Conservation (phyloP, 2,888 invertebrate species). For the Drosophila austrosaltans region DNA sequence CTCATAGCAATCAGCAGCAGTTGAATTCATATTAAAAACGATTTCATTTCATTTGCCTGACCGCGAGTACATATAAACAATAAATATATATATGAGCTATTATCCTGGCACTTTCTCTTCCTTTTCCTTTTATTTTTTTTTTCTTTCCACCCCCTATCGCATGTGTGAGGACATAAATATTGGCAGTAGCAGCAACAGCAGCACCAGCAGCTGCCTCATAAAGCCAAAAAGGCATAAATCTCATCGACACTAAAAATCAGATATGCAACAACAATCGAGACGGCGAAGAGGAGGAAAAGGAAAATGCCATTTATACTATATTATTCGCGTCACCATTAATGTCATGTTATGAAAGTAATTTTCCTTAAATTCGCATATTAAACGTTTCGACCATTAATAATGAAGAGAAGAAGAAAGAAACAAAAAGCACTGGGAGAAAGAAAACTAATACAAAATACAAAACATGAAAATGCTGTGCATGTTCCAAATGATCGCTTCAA, state of each 20-base stretch:
- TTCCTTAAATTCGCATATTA: conserved; percentile 78
- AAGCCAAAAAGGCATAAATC: conserved; percentile 66
- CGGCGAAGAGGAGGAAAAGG: not conserved
- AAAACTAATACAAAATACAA: conserved; percentile 50
- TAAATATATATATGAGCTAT: conserved; percentile 49
- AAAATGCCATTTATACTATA: conserved; percentile 40
- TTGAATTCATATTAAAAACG: conserved; percentile 49
- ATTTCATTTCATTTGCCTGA: conserved; percentile 49
- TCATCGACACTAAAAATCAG: conserved; percentile 78
- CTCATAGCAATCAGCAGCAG: conserved; percentile 11
- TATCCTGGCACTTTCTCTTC: conserved; percentile 13
- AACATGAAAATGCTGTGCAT: conserved; percentile 76
- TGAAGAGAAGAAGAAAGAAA: conserved; percentile 43
- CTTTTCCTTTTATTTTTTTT: not conserved
- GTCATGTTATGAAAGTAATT: conserved; percentile 77
- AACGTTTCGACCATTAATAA: conserved; percentile 73
- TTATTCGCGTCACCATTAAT: conserved; percentile 68
- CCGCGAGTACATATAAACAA: conserved; percentile 50
- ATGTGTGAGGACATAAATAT: conserved; percentile 50
- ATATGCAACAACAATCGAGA: conserved; percentile 50
- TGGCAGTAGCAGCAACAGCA: conserved; percentile 22
- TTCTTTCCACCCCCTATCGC: not conserved
- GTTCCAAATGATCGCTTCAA: conserved; percentile 81
- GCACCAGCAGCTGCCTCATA: conserved; percentile 43
- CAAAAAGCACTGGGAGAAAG: conserved; percentile 6